A percentile compares a stretch with the other conserved stretches of the same genome.
Conservation (phyloP, 1,140 invertebrate genomes). For the Aphelinus certus region DNA sequence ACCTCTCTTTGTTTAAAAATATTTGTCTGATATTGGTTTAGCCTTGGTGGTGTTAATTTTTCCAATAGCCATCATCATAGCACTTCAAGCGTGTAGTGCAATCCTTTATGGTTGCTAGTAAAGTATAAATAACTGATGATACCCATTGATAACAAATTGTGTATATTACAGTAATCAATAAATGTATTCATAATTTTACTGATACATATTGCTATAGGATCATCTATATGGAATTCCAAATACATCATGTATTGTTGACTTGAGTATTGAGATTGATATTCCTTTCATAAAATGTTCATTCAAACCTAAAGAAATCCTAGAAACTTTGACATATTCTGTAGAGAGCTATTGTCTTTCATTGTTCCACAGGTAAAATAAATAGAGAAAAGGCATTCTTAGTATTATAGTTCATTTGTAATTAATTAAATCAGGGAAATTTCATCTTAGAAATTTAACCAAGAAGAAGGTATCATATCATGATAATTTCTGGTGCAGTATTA, state of each 20-base stretch:
- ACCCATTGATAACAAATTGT: slow-evolving; percentile 42
- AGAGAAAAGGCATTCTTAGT: slow-evolving; percentile 28
- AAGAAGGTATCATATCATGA: too few relatives aligned
- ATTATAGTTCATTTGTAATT: neutral
- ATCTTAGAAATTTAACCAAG: too few relatives aligned
- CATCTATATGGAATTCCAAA: neutral
- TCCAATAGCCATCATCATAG: slow-evolving; percentile 61
- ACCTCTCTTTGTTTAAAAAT: slow-evolving; percentile 23
- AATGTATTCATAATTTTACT: too few relatives aligned
- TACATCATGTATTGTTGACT: neutral
- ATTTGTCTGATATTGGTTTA: slow-evolving; percentile 34
- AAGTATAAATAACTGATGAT: slow-evolving; percentile 60
- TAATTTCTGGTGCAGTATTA: neutral
- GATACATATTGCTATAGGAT: neutral
- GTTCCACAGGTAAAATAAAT: slow-evolving; percentile 14
- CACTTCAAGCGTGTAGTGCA: slow-evolving; percentile 57
- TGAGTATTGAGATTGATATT: neutral
- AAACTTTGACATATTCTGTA: slow-evolving; percentile 26
- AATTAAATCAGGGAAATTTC: too few relatives aligned
- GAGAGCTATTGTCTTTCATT: neutral
- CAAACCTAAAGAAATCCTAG: neutral
- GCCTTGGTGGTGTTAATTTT: slow-evolving; percentile 56
- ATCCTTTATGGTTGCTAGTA: slow-evolving; percentile 54
- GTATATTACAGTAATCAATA: slow-evolving; percentile 15
- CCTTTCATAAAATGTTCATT: neutral